Evolutionary conservation across 2,113 vertebrate species (phyloP).

Genomic region (Corapipo altera): DNA sequence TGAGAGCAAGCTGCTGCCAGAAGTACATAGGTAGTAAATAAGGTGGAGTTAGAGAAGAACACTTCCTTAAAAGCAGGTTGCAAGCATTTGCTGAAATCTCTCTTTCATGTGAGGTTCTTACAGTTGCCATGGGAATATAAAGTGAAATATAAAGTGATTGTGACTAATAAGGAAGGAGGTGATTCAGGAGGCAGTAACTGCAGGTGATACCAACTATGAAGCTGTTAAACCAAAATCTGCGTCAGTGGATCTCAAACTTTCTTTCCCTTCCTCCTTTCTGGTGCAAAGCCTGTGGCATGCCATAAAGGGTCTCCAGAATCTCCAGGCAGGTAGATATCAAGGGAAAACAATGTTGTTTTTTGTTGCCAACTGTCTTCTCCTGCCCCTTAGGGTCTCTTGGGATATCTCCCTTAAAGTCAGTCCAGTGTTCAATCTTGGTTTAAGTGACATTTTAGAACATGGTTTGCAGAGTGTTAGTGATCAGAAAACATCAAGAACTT

Average conservation of each 20-base stretch:
- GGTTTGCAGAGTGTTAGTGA: background rate
- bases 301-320: background rate
- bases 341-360: background rate
- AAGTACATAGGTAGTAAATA: background rate
- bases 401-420: background rate
- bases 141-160: background rate
- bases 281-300: background rate
- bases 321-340: background rate
- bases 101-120: background rate
- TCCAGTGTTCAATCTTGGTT: background rate
- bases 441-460: background rate
- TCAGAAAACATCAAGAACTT: background rate
- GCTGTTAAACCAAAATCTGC: background rate
- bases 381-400: background rate
- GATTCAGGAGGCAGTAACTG: background rate
- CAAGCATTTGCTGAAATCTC: background rate
- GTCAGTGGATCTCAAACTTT: background rate
- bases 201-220: background rate
- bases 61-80: background rate
- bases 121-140: constrained; percentile 26
- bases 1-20: background rate
- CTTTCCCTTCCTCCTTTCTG: background rate
- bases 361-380: background rate
- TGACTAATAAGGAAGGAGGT: background rate
- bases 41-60: background rate